Conservation (phyloP, 2,888 invertebrate species). For the Agrochola macilenta region DNA sequence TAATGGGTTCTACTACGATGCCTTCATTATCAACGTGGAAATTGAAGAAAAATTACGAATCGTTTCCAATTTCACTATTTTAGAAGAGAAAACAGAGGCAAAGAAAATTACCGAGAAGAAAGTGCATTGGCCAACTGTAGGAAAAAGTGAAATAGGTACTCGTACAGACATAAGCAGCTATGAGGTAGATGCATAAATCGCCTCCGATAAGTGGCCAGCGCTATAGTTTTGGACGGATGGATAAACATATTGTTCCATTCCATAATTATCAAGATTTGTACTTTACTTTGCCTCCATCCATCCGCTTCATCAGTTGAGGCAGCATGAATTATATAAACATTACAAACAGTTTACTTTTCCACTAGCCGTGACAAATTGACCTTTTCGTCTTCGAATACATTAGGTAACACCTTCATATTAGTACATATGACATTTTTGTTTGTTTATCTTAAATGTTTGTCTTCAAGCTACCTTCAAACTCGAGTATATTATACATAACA, state of each 20-base stretch:
- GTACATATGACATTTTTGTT: conserved; percentile 57
- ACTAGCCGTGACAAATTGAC: conserved; percentile 54
- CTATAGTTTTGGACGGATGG: neutral
- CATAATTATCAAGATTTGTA: neutral
- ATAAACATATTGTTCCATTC: neutral
- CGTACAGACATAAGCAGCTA: neutral
- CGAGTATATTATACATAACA: conserved; percentile 46
- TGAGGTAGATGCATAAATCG: neutral
- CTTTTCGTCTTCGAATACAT: conserved; percentile 51
- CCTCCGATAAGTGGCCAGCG: neutral
- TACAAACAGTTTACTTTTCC: conserved; percentile 29
- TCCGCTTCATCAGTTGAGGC: conserved; percentile 5
- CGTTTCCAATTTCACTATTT: neutral
- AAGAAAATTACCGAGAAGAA: neutral
- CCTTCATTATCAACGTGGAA: neutral
- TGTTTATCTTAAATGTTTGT: conserved; percentile 55
- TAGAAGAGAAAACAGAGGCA: neutral
- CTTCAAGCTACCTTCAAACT: conserved; percentile 55
- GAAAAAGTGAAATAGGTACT: neutral
- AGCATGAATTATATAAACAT: conserved; percentile 33
- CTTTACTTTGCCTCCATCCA: neutral
- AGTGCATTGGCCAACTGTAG: neutral
- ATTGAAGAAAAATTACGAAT: neutral
- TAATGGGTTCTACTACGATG: neutral
- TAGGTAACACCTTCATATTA: conserved; percentile 58